Conservation (phyloP, 2,888 invertebrate genomes). For the Mylabris sibirica region DNA sequence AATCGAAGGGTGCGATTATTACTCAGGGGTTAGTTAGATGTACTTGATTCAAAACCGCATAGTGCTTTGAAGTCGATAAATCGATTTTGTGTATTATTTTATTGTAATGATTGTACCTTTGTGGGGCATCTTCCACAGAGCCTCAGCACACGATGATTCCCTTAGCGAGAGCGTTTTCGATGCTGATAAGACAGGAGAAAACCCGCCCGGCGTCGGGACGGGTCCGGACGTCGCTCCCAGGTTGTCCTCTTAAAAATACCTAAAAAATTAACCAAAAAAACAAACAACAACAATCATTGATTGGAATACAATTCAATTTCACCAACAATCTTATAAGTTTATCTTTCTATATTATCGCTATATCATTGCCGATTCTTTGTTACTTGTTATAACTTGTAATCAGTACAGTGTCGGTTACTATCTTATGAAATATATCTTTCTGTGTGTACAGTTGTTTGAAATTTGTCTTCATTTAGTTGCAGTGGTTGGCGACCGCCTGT, state of each 20-base stretch:
- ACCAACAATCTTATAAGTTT: neutral
- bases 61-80: constrained; percentile 33
- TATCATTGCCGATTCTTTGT: constrained; percentile 14
- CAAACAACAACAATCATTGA: neutral
- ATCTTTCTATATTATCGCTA: constrained; percentile 9
- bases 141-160: constrained; percentile 77
- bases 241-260: constrained; percentile 57
- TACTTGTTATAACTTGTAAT: constrained; percentile 47
- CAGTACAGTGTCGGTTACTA: constrained; percentile 40
- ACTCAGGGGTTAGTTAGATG: constrained; percentile 32
- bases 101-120: constrained; percentile 68
- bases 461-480: constrained; percentile 62
- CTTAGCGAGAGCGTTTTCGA: constrained; percentile 71
- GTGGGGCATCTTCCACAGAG: constrained; percentile 88
- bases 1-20: constrained; percentile 49
- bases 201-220: constrained; percentile 66
- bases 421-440: constrained; percentile 2
- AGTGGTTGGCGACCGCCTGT: constrained; percentile 58
- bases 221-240: constrained; percentile 71
- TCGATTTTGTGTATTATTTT: neutral
- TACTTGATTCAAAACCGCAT: constrained; percentile 48
- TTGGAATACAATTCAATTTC: constrained; percentile 12
- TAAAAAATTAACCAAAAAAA: constrained; percentile 44
- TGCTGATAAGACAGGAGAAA: constrained; percentile 65
- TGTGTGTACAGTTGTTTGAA: constrained; percentile 40